phyloP scores from a whole-genome alignment of 2,797 vertebrate genomes.

The Ataeniobius toweri region DNA sequence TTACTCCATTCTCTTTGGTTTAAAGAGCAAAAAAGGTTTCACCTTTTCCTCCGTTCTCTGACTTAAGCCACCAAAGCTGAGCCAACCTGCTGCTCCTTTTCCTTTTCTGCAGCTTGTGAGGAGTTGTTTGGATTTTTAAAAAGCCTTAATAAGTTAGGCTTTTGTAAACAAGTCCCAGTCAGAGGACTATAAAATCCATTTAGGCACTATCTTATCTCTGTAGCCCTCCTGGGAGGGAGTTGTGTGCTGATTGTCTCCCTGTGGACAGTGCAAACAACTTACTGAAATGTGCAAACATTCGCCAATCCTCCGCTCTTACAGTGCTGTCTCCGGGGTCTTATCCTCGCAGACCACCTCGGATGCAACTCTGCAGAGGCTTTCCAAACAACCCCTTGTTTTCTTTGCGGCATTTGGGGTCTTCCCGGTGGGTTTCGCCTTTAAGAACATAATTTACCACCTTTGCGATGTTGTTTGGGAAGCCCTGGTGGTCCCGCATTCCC shows the following conservation, averaged over 20 bases:
- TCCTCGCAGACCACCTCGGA: conserved; percentile 68
- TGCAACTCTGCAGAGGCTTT: conserved; percentile 43
- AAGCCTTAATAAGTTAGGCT: conserved; percentile 48
- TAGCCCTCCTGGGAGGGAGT: conserved; percentile 71
- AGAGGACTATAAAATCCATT: conserved; percentile 70
- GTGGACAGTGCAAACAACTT: conserved; percentile 77
- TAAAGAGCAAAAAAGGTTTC: background rate
- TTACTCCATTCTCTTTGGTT: conserved; percentile 19
- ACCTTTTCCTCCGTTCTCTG: conserved; percentile 16
- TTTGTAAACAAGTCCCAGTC: conserved; percentile 59
- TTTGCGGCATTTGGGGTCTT: conserved; percentile 48
- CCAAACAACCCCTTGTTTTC: conserved; percentile 67
- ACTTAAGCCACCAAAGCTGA: conserved; percentile 32
- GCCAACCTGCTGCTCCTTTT: conserved; percentile 13
- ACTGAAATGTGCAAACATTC: conserved; percentile 78
- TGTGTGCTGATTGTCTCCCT: conserved; percentile 77
- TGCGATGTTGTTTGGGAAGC: conserved; percentile 42
- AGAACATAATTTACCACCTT: conserved; percentile 45
- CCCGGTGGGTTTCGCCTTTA: conserved; percentile 38
- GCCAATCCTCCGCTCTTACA: conserved; percentile 51
- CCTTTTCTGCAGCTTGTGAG: conserved; percentile 3
- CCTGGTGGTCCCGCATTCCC: conserved; percentile 44
- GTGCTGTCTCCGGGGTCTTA: conserved; percentile 43
- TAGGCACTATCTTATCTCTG: conserved; percentile 71
- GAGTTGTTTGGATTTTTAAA: conserved; percentile 33